Evolutionary conservation across 2,888 invertebrate genomes (phyloP), one percentile per base, ranked within the genome.

Genomic region (Metalampra italica): DNA sequence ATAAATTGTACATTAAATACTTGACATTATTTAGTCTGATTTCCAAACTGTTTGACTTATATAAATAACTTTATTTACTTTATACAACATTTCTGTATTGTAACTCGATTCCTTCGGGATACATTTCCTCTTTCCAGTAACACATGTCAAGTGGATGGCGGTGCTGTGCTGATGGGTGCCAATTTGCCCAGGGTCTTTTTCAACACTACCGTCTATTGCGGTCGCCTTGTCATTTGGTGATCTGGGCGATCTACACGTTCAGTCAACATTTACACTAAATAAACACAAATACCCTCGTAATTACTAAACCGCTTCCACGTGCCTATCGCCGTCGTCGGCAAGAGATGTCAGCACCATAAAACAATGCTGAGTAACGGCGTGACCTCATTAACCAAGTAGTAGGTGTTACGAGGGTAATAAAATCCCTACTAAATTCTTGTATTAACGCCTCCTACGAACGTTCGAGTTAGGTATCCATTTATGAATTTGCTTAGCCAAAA

Each of bases 351-450:
- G 53, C 56, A 48, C 54, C 57, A 45, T 62, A 58, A 58, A 60
- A 57, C 58, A 54, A 42, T 39, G 53, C 54, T 59, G 62, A 64
- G 60, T 57, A 62, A 67, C 3, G 59, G 60, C 59, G 59, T 62
- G 69, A 68, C 68, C 71, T 76, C 73, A 75, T 78, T 75, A 73
- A 59, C 50, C 53, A 55, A 53, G 55, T 62, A 62, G 58, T 58
- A 60, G 65, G 58, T 64, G 63, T 61, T 67, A 66, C 55, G 60
- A 59, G 59, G 53, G 56, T 62, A 56, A 67, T 75, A 71, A 74
- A 72, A 60, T 64, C 62, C 54, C 60, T 58, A 71, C 62, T 63
- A 66, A 71, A 61, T 68, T 69, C 61, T 60, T 60, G 64, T 64
- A 70, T 14, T 39, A 39, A 15, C 14, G 13, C 39, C 9, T 39